Conservation (phyloP, 2,113 vertebrate species). For the Pristiophorus japonicus region DNA sequence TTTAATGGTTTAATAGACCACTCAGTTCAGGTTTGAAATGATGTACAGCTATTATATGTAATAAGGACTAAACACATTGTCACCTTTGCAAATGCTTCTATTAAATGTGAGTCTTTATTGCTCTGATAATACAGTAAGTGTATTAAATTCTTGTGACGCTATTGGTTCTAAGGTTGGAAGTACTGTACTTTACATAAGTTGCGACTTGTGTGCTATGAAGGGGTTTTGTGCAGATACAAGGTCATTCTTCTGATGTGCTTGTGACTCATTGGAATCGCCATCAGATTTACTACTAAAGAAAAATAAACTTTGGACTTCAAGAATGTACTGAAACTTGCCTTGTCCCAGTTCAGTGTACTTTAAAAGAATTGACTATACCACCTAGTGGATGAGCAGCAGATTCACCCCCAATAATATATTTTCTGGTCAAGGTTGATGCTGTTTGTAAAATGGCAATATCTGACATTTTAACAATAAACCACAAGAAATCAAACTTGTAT, state of each 20-base stretch:
- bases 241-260: constrained; percentile 19
- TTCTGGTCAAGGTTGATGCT: constrained; percentile 10
- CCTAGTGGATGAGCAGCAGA: neutral
- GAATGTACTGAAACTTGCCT: neutral
- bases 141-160: constrained; percentile 26
- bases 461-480: neutral
- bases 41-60: constrained; percentile 23
- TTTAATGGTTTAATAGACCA: constrained; percentile 62
- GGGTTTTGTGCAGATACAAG: neutral
- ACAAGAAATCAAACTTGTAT: neutral
- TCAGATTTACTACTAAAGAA: constrained; percentile 22
- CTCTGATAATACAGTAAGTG: constrained; percentile 18
- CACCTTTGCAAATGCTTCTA: constrained; percentile 32
- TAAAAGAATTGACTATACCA: constrained; percentile 1
- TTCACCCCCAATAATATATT: neutral
- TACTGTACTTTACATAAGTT: neutral
- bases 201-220: neutral
- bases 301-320: neutral
- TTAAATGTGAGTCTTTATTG: constrained; percentile 35
- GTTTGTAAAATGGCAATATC: constrained; percentile 2
- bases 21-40: constrained; percentile 56
- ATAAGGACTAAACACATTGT: constrained; percentile 32
- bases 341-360: constrained; percentile 1
- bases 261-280: constrained; percentile 1
- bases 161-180: neutral